Conservation (phyloP, 1,140 invertebrate genomes). For the Hermetia illucens region DNA sequence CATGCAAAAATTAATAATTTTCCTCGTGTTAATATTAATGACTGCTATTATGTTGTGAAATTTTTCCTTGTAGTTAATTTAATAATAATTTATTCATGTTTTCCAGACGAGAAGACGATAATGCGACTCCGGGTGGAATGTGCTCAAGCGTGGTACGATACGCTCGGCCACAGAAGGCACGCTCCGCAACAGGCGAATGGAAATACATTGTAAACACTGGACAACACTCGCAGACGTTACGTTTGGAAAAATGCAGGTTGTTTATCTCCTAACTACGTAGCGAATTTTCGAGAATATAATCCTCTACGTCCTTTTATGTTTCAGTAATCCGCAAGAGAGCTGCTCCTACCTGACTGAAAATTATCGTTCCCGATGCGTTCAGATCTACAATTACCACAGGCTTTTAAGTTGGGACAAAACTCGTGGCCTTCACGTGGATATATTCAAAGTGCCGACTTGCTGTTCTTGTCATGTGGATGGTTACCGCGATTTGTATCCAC, state of each 20-base stretch:
- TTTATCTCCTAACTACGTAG: slow-evolving; percentile 26
- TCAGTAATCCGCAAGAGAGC: slow-evolving; percentile 54
- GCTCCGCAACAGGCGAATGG: slow-evolving; percentile 67
- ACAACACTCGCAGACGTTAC: slow-evolving; percentile 69
- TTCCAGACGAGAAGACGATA: slow-evolving; percentile 38
- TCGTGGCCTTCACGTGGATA: slow-evolving; percentile 70
- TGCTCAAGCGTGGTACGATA: slow-evolving; percentile 75
- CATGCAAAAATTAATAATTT: too few species aligned
- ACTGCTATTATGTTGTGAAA: too few species aligned
- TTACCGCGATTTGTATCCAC: slow-evolving; percentile 50
- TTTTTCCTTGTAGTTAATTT: too few species aligned
- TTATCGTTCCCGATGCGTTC: slow-evolving; percentile 65
- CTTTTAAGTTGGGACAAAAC: slow-evolving; percentile 70
- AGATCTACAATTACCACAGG: slow-evolving; percentile 79
- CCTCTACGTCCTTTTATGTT: slow-evolving; percentile 9
- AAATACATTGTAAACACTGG: slow-evolving; percentile 79
- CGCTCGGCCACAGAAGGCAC: slow-evolving; percentile 63
- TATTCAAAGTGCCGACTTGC: slow-evolving; percentile 74
- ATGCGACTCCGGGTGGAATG: slow-evolving; percentile 41
- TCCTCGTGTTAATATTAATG: too few species aligned
- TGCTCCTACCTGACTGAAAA: slow-evolving; percentile 69
- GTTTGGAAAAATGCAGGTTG: slow-evolving; percentile 73
- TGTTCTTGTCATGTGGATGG: slow-evolving; percentile 73
- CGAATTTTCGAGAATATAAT: slow-evolving; percentile 1
- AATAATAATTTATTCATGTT: slow-evolving; percentile 6